Conservation (phyloP, 2,797 vertebrate species). For the Cossypha dichroa region DNA sequence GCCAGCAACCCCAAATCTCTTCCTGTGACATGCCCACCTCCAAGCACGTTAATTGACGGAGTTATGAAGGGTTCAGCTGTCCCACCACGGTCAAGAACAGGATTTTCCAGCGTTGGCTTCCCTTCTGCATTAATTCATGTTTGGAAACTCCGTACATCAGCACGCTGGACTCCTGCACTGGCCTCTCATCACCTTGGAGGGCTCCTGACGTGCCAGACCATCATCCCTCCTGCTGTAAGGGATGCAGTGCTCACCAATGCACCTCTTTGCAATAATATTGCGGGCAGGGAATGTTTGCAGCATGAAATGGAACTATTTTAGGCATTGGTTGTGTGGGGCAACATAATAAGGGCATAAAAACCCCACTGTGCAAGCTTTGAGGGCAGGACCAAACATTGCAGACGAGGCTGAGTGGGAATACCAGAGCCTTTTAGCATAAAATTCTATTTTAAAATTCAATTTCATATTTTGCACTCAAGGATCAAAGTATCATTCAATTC, state of each 20-base stretch:
- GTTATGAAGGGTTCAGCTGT: background rate
- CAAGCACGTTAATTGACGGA: background rate
- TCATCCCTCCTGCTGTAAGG: background rate
- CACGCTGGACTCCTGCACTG: fast-evolving
- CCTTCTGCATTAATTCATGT: background rate
- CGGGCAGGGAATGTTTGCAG: fast-evolving
- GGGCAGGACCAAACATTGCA: background rate
- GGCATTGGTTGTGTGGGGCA: background rate
- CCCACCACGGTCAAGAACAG: background rate
- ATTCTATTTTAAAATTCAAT: background rate
- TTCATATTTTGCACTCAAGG: background rate
- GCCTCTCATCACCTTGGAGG: background rate
- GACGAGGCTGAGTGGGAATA: background rate
- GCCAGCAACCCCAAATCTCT: background rate
- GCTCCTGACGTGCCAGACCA: background rate
- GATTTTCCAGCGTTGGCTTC: conserved; percentile 14
- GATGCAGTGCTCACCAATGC: background rate
- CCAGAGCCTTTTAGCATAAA: background rate
- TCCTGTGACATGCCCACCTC: conserved; percentile 8
- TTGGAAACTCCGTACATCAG: background rate
- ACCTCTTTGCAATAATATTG: background rate
- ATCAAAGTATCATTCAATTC: fast-evolving
- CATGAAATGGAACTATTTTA: background rate
- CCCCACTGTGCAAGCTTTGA: fast-evolving
- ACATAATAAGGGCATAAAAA: background rate